Evolutionary conservation across 2,113 vertebrate species (phyloP).

Genomic region (Cyprinus carpio): DNA sequence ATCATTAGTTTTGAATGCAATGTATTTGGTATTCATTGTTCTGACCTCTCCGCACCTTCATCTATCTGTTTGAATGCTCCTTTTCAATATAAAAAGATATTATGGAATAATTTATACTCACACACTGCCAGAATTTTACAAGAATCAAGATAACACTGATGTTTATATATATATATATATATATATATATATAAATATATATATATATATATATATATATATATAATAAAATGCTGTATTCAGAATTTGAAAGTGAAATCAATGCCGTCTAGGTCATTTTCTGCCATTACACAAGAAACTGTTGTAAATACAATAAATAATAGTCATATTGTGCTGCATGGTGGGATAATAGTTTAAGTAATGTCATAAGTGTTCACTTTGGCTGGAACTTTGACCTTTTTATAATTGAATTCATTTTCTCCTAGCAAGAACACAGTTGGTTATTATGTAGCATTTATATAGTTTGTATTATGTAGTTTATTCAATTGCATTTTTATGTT

Average conservation of each 20-base stretch:
- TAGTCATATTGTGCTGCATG: background rate
- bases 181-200: background rate
- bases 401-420: background rate
- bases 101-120: background rate
- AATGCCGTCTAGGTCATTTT: background rate
- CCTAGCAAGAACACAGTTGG: background rate
- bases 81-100: background rate
- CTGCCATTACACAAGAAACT: background rate
- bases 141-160: background rate
- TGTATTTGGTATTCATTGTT: background rate
- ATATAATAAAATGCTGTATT: background rate
- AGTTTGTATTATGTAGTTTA: too few species aligned
- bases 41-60: too few species aligned
- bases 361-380: background rate
- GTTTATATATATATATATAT: too few species aligned
- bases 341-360: background rate
- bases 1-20: background rate
- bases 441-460: background rate
- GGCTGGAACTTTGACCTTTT: background rate
- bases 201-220: background rate
- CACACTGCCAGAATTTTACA: background rate
- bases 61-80: background rate
- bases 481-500: background rate
- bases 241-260: background rate
- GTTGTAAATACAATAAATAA: background rate